These are phyloP conservation scores for Acipenser ruthenus DNA, from an alignment of 2,797 vertebrate species.

Conservation along the genomic window DNA sequence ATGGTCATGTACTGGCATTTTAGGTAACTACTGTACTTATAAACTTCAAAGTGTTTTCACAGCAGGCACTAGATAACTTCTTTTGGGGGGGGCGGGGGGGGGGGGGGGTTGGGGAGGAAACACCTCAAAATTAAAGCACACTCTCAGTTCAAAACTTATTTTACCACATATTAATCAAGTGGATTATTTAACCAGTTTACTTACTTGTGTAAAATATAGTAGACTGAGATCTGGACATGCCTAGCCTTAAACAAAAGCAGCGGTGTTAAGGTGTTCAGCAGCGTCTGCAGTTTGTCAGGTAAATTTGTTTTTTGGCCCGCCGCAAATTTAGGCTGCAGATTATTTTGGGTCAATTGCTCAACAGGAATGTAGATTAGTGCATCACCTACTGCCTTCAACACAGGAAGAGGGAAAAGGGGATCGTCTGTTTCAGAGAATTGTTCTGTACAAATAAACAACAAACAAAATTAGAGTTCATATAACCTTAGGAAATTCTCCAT, in stretches of 20 bases:
- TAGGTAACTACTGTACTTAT: too few relatives aligned
- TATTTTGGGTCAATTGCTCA: conserved; percentile 73
- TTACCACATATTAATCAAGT: neutral
- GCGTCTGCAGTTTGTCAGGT: conserved; percentile 77
- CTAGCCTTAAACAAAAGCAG: conserved; percentile 79
- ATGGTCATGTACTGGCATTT: too few relatives aligned
- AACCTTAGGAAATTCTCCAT: too few relatives aligned
- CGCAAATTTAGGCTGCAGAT: conserved; percentile 69
- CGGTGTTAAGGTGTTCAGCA: conserved; percentile 81
- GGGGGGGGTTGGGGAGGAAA: too few relatives aligned
- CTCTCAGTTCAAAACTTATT: neutral
- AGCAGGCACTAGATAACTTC: too few relatives aligned
- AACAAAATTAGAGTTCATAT: too few relatives aligned
- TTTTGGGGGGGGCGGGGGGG: too few relatives aligned
- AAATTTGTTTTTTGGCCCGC: conserved; percentile 86
- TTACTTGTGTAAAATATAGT: conserved; percentile 84
- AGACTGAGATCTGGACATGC: conserved; percentile 78
- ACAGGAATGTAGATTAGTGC: conserved; percentile 73
- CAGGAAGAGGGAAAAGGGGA: conserved; percentile 57
- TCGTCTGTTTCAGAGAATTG: too few relatives aligned
- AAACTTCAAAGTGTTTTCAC: too few relatives aligned
- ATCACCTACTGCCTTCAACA: conserved; percentile 73
- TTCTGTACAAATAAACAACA: too few relatives aligned
- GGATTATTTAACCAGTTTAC: conserved; percentile 17
- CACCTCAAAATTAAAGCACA: too few relatives aligned